Evolutionary conservation across 2,113 vertebrate genomes (phyloP), one percentile per base, ranked within the genome.

Genomic region (Mustela lutreola): DNA sequence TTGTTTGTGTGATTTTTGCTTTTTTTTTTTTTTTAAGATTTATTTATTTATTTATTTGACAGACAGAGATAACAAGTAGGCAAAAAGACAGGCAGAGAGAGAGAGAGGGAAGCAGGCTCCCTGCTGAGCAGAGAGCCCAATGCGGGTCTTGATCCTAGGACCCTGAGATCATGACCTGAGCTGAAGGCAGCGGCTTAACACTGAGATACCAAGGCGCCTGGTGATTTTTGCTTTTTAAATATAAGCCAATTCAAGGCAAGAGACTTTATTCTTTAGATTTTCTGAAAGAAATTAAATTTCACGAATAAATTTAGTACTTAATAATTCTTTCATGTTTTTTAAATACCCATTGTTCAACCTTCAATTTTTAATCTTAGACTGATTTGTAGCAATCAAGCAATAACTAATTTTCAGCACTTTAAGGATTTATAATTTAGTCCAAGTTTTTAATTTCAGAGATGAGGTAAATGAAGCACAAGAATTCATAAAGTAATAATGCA

Each of bases 301-400:
- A 81, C 60, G 15, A 18, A 86, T 75, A 89, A 85, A 89, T 21
- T 21, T 62, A 92, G 18, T 81, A 16, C 24, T 78, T 78, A 78
- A 62, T 83, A 88, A 73, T 80, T 73, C 36, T 71, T 82, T 88
- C 45, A 78, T n/a, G 33, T 56, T 91, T 63, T 22, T 84, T 79
- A 84, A 91, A 89, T 12, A 75, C 22, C 14, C 39, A 42, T 33
- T 70, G 31, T 80, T 95, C 28, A 24, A 56, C 26, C 83, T 96
- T 50, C 11, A 58, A 11, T 82, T 88, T 94, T 93, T 84, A 88
- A 89, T 84, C 45, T 83, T 73, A 93, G 42, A 86, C 15, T 78
- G 81, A 70, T 26, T 48, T 1, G 5, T 87, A n/a, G 36, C 21
- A 36, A 82, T 86, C 10, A 91, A 79, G 48, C 63, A 81, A 62